These are phyloP conservation scores for Pandemis corylana DNA, from an alignment of 2,888 invertebrate species.

Conservation along the genomic window DNA sequence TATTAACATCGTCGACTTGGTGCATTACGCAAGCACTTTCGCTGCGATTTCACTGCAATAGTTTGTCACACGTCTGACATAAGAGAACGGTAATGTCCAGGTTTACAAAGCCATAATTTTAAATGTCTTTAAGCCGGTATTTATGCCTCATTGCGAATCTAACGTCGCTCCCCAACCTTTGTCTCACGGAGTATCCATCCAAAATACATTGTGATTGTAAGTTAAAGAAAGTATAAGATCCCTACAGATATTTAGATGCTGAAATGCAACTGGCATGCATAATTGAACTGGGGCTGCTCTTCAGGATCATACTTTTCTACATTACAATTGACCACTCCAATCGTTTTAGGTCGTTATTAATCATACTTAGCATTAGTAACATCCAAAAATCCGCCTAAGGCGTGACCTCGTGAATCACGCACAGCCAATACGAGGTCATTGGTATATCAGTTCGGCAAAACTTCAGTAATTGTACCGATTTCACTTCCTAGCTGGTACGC, in stretches of 20 bases:
- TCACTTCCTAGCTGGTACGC: slow-evolving; percentile 52
- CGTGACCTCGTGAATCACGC: slow-evolving; percentile 30
- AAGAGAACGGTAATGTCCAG: slow-evolving; percentile 28
- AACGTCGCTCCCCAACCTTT: background rate
- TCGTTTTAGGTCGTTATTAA: slow-evolving; percentile 8
- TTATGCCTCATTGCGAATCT: background rate
- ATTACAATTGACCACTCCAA: background rate
- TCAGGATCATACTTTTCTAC: background rate
- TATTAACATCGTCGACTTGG: slow-evolving; percentile 37
- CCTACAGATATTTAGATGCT: background rate
- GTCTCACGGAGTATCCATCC: background rate
- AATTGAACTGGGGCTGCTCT: background rate
- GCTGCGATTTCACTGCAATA: slow-evolving; percentile 55
- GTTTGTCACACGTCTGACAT: slow-evolving; percentile 38
- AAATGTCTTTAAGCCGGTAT: background rate
- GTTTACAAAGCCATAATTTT: background rate
- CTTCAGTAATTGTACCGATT: slow-evolving; percentile 67
- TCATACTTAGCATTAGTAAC: slow-evolving; percentile 10
- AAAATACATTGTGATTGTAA: background rate
- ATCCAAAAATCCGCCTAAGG: slow-evolving; percentile 45
- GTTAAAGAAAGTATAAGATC: background rate
- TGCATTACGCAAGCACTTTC: slow-evolving; percentile 66
- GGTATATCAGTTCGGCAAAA: slow-evolving; percentile 57
- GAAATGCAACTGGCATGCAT: too few relatives aligned
- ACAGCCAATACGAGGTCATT: slow-evolving; percentile 50